Percentiles rank a stretch among this genome's conserved stretches.
Conservation (phyloP, 2,797 vertebrate genomes). For the Eulemur coronatus region DNA sequence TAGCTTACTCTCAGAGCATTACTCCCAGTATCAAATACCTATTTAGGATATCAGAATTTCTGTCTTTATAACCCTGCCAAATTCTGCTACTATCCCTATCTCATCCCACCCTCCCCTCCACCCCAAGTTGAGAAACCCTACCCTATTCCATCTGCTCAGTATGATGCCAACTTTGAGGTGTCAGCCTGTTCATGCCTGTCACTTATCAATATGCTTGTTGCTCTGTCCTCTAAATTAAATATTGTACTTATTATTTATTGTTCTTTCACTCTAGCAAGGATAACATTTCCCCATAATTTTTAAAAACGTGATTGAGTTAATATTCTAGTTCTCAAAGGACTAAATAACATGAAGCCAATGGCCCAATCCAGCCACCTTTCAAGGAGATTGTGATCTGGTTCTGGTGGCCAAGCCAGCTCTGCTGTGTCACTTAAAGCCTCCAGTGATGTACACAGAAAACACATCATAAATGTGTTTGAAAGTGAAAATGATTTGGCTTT, state of each 20-base stretch:
- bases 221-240: neutral
- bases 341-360: neutral
- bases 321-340: neutral
- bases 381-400: neutral
- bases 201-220: neutral
- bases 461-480: neutral
- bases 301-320: neutral
- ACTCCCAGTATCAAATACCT: neutral
- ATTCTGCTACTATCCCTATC: neutral
- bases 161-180: neutral
- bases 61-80: neutral
- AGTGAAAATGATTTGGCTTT: neutral
- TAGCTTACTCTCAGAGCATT: neutral
- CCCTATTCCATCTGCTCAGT: neutral
- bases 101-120: neutral
- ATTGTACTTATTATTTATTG: neutral
- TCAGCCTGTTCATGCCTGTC: neutral
- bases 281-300: neutral
- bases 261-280: neutral
- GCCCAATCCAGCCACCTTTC: neutral
- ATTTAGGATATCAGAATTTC: neutral
- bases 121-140: neutral
- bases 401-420: rapidly evolving
- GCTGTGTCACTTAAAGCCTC: neutral
- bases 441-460: neutral